Percentiles rank a stretch among this genome's conserved stretches.
phyloP scores from a whole-genome alignment of 2,888 invertebrate genomes.

The Himalopsyche japonica region DNA sequence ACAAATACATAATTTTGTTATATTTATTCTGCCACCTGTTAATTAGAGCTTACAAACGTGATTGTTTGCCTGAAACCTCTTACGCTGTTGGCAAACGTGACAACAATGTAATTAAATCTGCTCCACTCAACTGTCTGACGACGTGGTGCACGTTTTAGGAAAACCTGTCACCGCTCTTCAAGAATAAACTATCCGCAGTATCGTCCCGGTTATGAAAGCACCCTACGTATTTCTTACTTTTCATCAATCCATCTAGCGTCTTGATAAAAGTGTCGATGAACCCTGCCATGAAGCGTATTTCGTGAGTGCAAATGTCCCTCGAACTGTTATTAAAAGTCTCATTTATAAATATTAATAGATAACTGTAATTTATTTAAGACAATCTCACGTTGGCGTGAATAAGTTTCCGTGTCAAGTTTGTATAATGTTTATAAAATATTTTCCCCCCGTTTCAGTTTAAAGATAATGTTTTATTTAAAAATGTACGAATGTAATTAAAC shows the following conservation, averaged over 20 bases:
- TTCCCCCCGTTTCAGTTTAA: too few species aligned
- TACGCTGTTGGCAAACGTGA: not conserved
- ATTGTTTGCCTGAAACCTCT: not conserved
- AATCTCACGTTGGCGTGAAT: too few species aligned
- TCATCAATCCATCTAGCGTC: constrained; percentile 8
- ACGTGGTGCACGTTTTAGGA: not conserved
- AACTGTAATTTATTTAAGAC: too few species aligned
- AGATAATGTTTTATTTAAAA: too few species aligned
- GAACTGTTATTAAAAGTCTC: not conserved
- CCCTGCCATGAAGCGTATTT: constrained; percentile 26
- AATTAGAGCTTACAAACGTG: not conserved
- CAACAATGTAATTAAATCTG: not conserved
- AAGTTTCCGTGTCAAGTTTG: too few species aligned
- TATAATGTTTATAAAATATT: too few species aligned
- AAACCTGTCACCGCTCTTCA: not conserved
- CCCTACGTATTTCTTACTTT: not conserved
- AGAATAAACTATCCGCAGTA: not conserved
- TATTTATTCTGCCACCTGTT: not conserved
- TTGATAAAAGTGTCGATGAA: constrained; percentile 28
- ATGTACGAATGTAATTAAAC: too few species aligned
- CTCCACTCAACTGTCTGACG: not conserved
- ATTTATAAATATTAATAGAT: too few species aligned
- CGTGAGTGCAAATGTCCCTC: not conserved
- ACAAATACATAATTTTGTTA: too few species aligned
- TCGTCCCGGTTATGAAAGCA: not conserved